These are phyloP conservation scores for Poeciliopsis gracilis DNA, from an alignment of 2,797 vertebrate species.

Conservation along the genomic window DNA sequence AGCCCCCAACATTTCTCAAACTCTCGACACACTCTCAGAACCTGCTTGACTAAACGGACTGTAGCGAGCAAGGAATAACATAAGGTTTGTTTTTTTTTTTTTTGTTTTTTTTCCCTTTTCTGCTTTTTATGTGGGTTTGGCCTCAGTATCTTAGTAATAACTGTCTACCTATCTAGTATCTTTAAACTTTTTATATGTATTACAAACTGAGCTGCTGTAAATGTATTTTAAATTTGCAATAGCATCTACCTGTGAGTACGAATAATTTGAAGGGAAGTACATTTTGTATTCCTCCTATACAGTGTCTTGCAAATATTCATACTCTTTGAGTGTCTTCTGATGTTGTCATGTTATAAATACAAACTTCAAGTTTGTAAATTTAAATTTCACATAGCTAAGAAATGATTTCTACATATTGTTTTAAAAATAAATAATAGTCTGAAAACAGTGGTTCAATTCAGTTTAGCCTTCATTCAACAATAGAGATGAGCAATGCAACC, in stretches of 20 bases:
- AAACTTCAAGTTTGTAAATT: background rate
- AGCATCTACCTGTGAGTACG: background rate
- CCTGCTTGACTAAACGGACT: slow-evolving; percentile 54
- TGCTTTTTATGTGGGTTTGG: slow-evolving; percentile 20
- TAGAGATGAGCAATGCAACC: background rate
- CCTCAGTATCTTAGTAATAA: slow-evolving; percentile 5
- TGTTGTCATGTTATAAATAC: background rate
- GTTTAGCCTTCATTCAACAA: background rate
- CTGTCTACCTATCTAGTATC: slow-evolving; percentile 6
- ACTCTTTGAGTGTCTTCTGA: background rate
- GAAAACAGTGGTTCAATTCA: background rate
- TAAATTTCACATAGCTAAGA: background rate
- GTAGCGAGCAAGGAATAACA: slow-evolving; percentile 46
- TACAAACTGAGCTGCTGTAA: background rate
- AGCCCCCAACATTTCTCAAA: slow-evolving; percentile 20
- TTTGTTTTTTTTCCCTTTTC: slow-evolving; percentile 2
- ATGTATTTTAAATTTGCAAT: background rate
- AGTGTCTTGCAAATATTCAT: background rate
- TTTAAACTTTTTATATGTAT: background rate
- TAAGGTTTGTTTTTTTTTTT: slow-evolving; percentile 59
- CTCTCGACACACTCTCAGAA: slow-evolving; percentile 55
- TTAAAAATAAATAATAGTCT: background rate
- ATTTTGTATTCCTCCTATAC: background rate
- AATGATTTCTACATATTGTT: background rate
- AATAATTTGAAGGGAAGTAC: background rate